A percentile compares a stretch with the other conserved stretches of the same genome.
phyloP scores from a whole-genome alignment of 2,113 vertebrate genomes.

The Propithecus coquereli region DNA sequence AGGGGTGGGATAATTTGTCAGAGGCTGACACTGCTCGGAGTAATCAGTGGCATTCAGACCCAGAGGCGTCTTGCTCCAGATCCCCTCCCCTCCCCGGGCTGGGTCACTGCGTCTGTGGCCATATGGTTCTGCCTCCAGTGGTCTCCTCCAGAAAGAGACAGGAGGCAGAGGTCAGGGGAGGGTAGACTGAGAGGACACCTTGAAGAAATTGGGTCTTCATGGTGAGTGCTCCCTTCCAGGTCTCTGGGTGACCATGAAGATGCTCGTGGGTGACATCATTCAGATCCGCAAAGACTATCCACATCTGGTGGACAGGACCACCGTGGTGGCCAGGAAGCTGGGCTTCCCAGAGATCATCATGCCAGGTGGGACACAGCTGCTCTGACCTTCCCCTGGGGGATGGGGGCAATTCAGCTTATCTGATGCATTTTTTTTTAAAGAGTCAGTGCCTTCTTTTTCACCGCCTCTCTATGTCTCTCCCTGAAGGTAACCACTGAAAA shows the following conservation, averaged over 20 bases:
- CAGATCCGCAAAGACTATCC: conserved; percentile 97
- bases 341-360: conserved; percentile 99
- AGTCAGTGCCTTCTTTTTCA: not conserved
- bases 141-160: not conserved
- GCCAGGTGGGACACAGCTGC: conserved; percentile 85
- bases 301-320: conserved; percentile 97
- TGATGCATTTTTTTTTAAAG: not conserved
- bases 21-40: not conserved
- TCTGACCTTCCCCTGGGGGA: not conserved
- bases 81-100: not conserved
- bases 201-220: not conserved
- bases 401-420: not conserved
- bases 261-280: conserved; percentile 93
- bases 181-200: not conserved
- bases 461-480: not conserved
- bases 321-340: conserved; percentile 94
- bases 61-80: not conserved
- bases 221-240: conserved; percentile 78
- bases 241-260: conserved; percentile 98
- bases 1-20: not conserved
- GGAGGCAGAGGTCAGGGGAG: no score
- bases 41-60: not conserved
- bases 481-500: not conserved
- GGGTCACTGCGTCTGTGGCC: rapidly evolving
- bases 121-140: not conserved